A percentile compares a stretch with the other conserved stretches of the same genome.
Evolutionary conservation across 2,113 vertebrate genomes (phyloP).

Genomic region (Choloepus hoffmanni): DNA sequence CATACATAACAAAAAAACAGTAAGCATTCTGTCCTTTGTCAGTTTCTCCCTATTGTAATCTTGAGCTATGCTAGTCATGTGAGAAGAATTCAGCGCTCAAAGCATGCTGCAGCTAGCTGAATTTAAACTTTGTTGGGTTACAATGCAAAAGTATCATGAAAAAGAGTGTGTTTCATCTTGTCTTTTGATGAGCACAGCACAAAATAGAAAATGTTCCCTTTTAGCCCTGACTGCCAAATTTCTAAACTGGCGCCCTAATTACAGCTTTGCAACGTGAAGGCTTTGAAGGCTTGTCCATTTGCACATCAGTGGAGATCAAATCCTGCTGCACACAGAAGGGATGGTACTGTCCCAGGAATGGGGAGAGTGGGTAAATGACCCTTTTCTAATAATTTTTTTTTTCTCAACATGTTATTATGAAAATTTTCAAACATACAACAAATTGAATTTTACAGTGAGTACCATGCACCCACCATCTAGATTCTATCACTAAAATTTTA

Average conservation of each 20-base stretch:
- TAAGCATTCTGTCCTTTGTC: background rate
- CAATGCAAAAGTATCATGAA: constrained; percentile 60
- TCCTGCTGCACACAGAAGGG: background rate
- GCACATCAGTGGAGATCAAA: constrained; percentile 48
- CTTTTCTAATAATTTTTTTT: background rate
- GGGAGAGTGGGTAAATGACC: constrained; percentile 1
- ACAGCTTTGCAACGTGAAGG: constrained; percentile 56
- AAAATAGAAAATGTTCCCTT: constrained; percentile 74
- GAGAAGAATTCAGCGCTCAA: background rate
- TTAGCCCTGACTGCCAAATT: constrained; percentile 71
- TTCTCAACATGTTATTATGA: constrained; percentile 2
- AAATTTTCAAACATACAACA: background rate
- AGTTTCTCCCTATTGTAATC: background rate
- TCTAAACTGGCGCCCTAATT: constrained; percentile 68
- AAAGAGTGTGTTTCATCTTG: constrained; percentile 72
- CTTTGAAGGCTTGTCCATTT: constrained; percentile 68
- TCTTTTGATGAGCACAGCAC: constrained; percentile 74
- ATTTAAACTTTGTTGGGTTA: constrained; percentile 66
- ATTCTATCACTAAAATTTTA: background rate
- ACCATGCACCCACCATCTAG: background rate
- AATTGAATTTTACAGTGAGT: background rate
- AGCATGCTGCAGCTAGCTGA: background rate
- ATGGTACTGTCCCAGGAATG: background rate
- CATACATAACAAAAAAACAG: background rate
- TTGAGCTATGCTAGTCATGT: background rate